Conservation (phyloP, 1,140 invertebrate species). For the Notospermus geniculatus region DNA sequence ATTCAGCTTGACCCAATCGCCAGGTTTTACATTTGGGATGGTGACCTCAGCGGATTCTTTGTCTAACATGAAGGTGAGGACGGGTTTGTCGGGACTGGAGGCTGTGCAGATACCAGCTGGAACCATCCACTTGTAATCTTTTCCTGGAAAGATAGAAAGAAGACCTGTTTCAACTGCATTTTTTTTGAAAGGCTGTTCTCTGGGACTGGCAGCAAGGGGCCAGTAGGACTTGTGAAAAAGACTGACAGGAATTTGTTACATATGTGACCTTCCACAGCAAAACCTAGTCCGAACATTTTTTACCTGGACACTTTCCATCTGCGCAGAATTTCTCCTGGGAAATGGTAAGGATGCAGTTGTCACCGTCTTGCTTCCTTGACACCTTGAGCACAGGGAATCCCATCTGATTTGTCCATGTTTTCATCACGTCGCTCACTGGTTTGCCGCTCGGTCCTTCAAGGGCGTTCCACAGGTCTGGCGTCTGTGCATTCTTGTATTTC, state of each 20-base stretch:
- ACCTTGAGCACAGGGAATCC: conserved; percentile 65
- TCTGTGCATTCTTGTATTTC: conserved; percentile 87
- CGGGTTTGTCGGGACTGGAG: conserved; percentile 66
- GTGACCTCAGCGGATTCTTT: conserved; percentile 50
- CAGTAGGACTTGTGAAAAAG: too few relatives aligned
- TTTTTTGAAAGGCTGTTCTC: too few relatives aligned
- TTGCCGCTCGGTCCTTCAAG: conserved; percentile 86
- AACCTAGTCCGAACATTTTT: too few relatives aligned
- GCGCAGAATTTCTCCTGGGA: conserved; percentile 85
- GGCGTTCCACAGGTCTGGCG: conserved; percentile 90
- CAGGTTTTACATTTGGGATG: conserved; percentile 67
- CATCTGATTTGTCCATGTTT: conserved; percentile 90
- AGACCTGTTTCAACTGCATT: too few relatives aligned
- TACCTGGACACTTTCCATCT: conserved; percentile 58
- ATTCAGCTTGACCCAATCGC: conserved; percentile 81
- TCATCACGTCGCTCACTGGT: conserved; percentile 89
- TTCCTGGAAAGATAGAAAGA: conserved; percentile 25
- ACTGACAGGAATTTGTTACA: too few relatives aligned
- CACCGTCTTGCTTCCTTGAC: conserved; percentile 47
- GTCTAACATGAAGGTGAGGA: conserved; percentile 67
- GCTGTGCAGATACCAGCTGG: conserved; percentile 81
- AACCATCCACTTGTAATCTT: conserved; percentile 72
- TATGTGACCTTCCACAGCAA: too few relatives aligned
- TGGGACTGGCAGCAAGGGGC: too few relatives aligned
- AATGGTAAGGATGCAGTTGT: conserved; percentile 68